A percentile compares a stretch with the other conserved stretches of the same genome.
These are phyloP conservation scores for Cyaniris semiargus DNA, from an alignment of 2,888 invertebrate genomes.

Conservation along the genomic window DNA sequence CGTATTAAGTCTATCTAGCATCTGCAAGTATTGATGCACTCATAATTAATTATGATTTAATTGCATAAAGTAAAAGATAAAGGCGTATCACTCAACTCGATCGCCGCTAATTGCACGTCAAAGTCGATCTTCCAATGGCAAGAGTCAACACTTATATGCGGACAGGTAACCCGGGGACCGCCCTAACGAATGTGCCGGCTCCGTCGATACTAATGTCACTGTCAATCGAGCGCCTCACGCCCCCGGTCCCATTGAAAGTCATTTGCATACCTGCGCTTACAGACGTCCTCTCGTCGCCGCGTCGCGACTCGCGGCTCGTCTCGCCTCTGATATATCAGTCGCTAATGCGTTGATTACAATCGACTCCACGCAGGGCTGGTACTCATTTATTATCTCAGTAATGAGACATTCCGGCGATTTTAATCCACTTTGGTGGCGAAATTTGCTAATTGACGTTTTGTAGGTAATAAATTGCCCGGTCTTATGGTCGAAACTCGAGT, in stretches of 20 bases:
- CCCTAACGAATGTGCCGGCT: constrained; percentile 60
- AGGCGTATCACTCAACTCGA: neutral
- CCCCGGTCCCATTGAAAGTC: constrained; percentile 74
- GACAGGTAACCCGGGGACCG: constrained; percentile 69
- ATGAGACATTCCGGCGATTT: constrained; percentile 48
- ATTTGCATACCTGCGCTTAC: constrained; percentile 73
- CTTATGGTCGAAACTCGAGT: neutral
- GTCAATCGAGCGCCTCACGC: constrained; percentile 75
- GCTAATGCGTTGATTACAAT: constrained; percentile 75
- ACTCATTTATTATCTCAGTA: constrained; percentile 16
- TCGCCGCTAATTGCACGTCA: constrained; percentile 23
- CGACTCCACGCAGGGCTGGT: constrained; percentile 50
- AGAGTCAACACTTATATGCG: constrained; percentile 63
- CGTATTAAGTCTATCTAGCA: neutral
- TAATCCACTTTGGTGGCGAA: constrained; percentile 31
- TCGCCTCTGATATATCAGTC: constrained; percentile 71
- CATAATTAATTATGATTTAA: neutral
- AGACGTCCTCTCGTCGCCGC: constrained; percentile 64
- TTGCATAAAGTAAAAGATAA: neutral
- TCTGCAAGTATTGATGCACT: neutral
- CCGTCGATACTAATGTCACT: constrained; percentile 68
- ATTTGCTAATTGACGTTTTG: constrained; percentile 12
- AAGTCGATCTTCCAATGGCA: constrained; percentile 65
- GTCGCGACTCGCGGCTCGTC: constrained; percentile 64
- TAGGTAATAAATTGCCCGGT: constrained; percentile 1